Base-by-base conservation (phyloP, 2,113 vertebrate species). In the Chaetorhynchus papuensis region DNA sequence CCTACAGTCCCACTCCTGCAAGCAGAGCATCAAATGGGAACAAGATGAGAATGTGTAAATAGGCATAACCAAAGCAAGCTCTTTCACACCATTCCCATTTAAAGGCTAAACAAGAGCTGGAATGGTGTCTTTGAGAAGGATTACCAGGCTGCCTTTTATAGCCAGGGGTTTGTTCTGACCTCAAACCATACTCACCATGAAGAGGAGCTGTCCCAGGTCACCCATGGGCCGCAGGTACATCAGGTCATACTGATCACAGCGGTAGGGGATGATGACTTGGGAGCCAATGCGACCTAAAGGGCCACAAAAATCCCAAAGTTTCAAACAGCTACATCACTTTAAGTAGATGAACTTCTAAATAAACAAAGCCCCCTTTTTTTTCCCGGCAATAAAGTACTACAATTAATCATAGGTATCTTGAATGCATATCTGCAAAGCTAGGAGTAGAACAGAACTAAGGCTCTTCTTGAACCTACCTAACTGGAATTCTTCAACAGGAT, bases 181-280 rank as follows among this genome's bases (percentile, higher is more conserved):
- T 71, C 71, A 84, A 81, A 50, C 17, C 90, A 94, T 83, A 88
- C 98, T 98, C 97, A 99, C 99, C 97, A 99, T 60, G 91, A 99
- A 99, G 75, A 98, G 84, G 68, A 99, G 97, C 94, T 99, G 99
- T 28, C 99, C 99, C 56, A 99, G 98, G 97, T 99, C 99, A 5
- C 99, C 99, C 99, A 99, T 99, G 3, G 98, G 99, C 82, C 97
- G 98, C 50, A 99, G 97, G 78, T 99, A 97, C 98, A 99, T 99
- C 77, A 97, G 18, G 80, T 99, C 99, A 90, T 99, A 99, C 68
- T 96, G 96, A 64, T 99, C 99, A 96, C 98, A 99, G 49, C 99
- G 98, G 95, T 99, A 97, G 33, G 99, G 99, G 76, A 99, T 82
- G 27, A 99, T 77, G 13, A 99, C 70, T 95, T 99, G 99, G 42